Conservation (phyloP, 1,140 invertebrate genomes). For the Acyrthosiphon pisum region DNA sequence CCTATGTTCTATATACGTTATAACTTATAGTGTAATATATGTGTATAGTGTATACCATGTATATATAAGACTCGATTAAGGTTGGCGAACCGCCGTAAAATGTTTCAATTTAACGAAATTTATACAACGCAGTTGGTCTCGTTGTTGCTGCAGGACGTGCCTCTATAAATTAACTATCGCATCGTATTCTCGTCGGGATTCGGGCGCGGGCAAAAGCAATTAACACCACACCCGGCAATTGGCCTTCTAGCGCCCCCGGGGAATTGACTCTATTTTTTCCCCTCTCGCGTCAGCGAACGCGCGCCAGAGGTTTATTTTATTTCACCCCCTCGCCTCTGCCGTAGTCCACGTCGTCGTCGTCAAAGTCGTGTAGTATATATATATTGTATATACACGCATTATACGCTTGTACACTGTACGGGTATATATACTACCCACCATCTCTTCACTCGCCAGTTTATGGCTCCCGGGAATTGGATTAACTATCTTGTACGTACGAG, state of each 20-base stretch:
- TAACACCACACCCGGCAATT: constrained; percentile 41
- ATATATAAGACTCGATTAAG: constrained; percentile 15
- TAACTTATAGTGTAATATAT: neutral
- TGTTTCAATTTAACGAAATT: constrained; percentile 38
- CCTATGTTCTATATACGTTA: neutral
- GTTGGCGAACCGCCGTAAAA: constrained; percentile 2
- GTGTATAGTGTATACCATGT: neutral
- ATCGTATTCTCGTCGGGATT: constrained; percentile 16
- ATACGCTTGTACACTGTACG: neutral
- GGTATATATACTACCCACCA: neutral
- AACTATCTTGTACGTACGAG: constrained; percentile 24
- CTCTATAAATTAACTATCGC: constrained; percentile 8
- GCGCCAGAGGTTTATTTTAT: constrained; percentile 19
- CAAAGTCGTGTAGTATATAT: neutral
- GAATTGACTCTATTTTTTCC: constrained; percentile 42
- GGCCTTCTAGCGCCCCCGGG: constrained; percentile 14
- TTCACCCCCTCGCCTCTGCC: neutral
- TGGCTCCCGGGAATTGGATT: constrained; percentile 48
- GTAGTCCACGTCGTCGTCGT: neutral
- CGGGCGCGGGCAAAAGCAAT: constrained; percentile 29
- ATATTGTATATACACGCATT: neutral
- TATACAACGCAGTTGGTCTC: constrained; percentile 11
- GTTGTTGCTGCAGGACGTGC: neutral
- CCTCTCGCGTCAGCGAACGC: neutral
- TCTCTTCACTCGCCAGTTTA: neutral